A percentile compares a stretch with the other conserved stretches of the same genome.
phyloP scores from a whole-genome alignment of 2,797 vertebrate genomes.

The Sciurus vulgaris region DNA sequence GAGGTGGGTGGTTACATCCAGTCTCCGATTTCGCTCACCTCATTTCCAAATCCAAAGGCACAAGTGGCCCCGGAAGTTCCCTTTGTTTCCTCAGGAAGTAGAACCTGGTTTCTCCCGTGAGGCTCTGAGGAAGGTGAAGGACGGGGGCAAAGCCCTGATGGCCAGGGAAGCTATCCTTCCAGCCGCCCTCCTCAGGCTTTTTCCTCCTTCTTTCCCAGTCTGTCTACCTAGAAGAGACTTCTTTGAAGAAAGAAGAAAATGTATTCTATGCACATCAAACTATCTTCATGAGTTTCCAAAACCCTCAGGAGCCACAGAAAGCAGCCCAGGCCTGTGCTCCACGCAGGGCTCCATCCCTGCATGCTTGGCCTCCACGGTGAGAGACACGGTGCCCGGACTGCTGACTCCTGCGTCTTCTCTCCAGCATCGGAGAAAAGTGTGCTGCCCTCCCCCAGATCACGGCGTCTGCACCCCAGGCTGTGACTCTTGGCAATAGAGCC shows the following conservation, averaged over 20 bases:
- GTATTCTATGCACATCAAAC: neutral
- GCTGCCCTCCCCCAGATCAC: rapidly evolving
- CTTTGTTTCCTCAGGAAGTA: neutral
- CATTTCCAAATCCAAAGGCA: neutral
- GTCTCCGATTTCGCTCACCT: neutral
- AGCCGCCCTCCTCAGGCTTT: neutral
- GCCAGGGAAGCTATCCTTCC: neutral
- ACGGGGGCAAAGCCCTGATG: too few relatives aligned
- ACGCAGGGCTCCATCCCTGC: too few relatives aligned
- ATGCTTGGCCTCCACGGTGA: too few relatives aligned
- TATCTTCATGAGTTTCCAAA: neutral
- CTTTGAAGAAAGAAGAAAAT: neutral
- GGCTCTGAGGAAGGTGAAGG: neutral
- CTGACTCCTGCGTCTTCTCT: rapidly evolving
- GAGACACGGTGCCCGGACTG: rapidly evolving
- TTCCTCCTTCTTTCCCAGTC: neutral
- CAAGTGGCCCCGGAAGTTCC: neutral
- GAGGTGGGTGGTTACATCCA: rapidly evolving
- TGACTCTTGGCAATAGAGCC: rapidly evolving
- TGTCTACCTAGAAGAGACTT: neutral
- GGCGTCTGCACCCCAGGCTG: rapidly evolving
- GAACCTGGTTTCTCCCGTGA: neutral
- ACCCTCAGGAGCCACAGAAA: neutral
- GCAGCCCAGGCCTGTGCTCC: neutral
- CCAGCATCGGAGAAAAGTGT: rapidly evolving